Conservation (phyloP, 2,113 vertebrate genomes). For the Microtus pennsylvanicus region DNA sequence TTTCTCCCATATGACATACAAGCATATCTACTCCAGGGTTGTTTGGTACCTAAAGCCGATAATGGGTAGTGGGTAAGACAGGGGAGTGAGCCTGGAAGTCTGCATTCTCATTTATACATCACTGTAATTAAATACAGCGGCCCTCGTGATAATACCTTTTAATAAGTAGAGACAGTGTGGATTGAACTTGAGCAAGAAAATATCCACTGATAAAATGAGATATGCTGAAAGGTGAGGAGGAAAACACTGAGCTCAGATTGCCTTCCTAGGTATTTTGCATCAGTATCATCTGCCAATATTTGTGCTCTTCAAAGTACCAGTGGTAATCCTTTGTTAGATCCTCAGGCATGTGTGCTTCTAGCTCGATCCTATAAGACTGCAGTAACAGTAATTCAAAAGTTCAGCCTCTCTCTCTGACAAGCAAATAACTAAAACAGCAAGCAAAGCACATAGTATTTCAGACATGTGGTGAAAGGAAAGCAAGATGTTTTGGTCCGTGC, state of each 20-base stretch:
- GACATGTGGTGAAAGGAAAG: neutral
- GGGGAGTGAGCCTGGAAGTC: neutral
- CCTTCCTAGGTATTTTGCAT: neutral
- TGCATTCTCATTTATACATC: neutral
- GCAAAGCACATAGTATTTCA: neutral
- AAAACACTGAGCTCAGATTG: constrained; percentile 13
- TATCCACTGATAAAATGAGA: neutral
- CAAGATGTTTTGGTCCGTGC: neutral
- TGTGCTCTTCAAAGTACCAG: constrained; percentile 9
- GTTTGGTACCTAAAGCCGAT: constrained; percentile 1
- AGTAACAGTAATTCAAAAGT: neutral
- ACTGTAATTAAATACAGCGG: constrained; percentile 35
- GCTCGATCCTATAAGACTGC: neutral
- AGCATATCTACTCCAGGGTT: neutral
- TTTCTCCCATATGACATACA: neutral
- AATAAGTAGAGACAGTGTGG: neutral
- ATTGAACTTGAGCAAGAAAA: constrained; percentile 46
- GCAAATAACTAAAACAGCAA: constrained; percentile 9
- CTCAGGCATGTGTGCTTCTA: neutral
- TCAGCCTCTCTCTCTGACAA: neutral
- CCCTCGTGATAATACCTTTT: neutral
- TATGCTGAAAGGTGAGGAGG: neutral
- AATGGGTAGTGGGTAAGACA: too few species aligned
- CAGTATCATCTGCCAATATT: neutral
- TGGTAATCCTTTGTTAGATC: neutral